Conservation (phyloP, 2,888 invertebrate species). For the Dasypogon diadema region DNA sequence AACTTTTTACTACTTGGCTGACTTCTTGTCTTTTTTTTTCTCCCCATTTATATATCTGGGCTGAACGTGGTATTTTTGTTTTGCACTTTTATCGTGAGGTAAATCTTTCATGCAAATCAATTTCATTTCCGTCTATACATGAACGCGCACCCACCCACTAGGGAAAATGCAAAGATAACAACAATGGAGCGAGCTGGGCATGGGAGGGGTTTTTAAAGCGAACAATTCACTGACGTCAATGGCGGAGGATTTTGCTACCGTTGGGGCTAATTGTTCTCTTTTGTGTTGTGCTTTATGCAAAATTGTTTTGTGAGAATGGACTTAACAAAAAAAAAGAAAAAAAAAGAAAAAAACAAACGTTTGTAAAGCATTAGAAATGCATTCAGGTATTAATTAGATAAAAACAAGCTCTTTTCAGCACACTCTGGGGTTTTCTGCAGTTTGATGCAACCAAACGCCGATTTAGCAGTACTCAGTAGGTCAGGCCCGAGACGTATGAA, state of each 20-base stretch:
- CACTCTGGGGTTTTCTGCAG: too few species aligned
- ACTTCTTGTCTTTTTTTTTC: conserved; percentile 4
- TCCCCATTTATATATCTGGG: background rate
- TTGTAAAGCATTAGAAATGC: conserved; percentile 20
- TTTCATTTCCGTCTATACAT: conserved; percentile 45
- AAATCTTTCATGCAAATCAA: conserved; percentile 47
- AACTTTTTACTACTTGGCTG: conserved; percentile 10
- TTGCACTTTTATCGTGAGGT: conserved; percentile 6
- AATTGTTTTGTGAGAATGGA: background rate
- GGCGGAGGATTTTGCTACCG: conserved; percentile 11
- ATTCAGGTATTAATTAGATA: conserved; percentile 37
- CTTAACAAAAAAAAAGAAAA: conserved; percentile 1
- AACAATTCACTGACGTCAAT: background rate
- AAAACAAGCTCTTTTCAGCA: too few species aligned
- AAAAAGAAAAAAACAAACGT: conserved; percentile 9
- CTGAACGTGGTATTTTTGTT: background rate
- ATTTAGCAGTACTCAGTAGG: too few species aligned
- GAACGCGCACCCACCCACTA: conserved; percentile 14
- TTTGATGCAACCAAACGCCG: too few species aligned
- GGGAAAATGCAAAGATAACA: background rate
- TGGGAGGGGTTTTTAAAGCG: background rate
- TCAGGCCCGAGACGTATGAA: too few species aligned
- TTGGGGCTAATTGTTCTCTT: conserved; percentile 14
- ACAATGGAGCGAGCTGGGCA: background rate
- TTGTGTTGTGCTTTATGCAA: background rate